phyloP scores from a whole-genome alignment of 2,888 invertebrate genomes.

The Drosophila melanosoma region DNA sequence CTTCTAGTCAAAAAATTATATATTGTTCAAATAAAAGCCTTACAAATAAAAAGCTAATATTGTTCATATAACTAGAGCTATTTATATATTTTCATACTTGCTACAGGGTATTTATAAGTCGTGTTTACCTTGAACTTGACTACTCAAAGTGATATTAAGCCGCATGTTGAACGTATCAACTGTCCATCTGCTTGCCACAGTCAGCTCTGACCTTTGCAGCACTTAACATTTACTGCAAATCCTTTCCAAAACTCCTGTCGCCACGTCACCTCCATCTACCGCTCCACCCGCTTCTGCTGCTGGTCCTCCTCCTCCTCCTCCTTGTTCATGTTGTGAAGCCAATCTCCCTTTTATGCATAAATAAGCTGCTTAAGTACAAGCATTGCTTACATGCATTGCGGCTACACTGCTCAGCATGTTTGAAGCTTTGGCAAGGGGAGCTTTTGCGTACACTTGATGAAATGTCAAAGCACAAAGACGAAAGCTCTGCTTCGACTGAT shows the following conservation, averaged over 20 bases:
- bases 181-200: constrained; percentile 42
- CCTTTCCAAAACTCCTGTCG: constrained; percentile 48
- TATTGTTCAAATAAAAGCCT: not conserved
- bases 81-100: not conserved
- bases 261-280: constrained; percentile 26
- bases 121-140: not conserved
- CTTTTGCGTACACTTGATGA: constrained; percentile 46
- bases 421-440: constrained; percentile 16
- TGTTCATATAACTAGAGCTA: not conserved
- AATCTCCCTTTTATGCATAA: constrained; percentile 31
- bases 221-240: constrained; percentile 40
- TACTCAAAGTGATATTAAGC: constrained; percentile 4
- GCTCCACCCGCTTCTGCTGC: not conserved
- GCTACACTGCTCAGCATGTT: constrained; percentile 46
- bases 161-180: constrained; percentile 30
- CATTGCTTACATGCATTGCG: not conserved
- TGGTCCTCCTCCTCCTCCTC: not conserved
- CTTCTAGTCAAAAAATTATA: not conserved
- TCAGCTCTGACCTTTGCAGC: constrained; percentile 45
- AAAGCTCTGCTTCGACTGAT: constrained; percentile 45
- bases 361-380: constrained; percentile 48
- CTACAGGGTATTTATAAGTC: constrained; percentile 10
- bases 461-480: constrained; percentile 57
- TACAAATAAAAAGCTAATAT: not conserved
- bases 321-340: not conserved